phyloP scores from a whole-genome alignment of 2,113 vertebrate species.

The Paedocypris sp. region DNA sequence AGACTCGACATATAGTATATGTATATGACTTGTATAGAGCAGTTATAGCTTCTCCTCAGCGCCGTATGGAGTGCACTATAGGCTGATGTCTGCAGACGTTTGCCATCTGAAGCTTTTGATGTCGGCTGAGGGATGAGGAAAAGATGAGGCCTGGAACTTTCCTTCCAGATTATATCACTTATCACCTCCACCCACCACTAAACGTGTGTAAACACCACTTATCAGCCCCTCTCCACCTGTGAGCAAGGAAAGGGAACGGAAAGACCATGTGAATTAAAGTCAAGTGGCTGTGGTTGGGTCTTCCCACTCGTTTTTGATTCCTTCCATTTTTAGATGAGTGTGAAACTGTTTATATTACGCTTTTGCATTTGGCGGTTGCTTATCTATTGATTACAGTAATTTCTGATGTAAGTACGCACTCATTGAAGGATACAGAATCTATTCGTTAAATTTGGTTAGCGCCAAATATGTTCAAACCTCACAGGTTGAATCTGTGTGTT shows the following conservation, averaged over 20 bases:
- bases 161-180: conserved; percentile 9
- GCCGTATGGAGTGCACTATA: background rate
- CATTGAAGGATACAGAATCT: no score
- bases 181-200: background rate
- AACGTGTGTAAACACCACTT: background rate
- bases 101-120: background rate
- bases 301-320: no score
- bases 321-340: no score
- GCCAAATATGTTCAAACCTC: no score
- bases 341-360: no score
- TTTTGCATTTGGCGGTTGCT: no score
- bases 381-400: no score
- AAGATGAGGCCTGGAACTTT: background rate
- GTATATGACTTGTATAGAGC: background rate
- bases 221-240: background rate
- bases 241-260: background rate
- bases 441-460: no score
- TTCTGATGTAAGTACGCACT: no score
- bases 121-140: background rate
- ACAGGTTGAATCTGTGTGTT: no score
- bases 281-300: no score
- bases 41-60: background rate
- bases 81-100: conserved; percentile 1
- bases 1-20: background rate
- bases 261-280: no score